Conservation (phyloP, 2,888 invertebrate species). For the Phania funesta region DNA sequence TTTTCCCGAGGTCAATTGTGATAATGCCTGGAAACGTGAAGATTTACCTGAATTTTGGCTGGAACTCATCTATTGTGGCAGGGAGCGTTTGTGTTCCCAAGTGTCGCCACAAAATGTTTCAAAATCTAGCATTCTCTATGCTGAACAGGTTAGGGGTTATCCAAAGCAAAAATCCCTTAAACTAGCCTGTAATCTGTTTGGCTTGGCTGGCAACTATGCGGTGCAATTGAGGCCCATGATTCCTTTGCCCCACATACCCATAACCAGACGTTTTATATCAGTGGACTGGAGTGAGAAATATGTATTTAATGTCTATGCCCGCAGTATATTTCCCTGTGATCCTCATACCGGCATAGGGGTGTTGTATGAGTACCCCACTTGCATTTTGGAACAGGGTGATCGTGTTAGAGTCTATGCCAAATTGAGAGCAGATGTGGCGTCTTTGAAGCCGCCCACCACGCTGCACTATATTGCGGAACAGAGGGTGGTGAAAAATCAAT, state of each 20-base stretch:
- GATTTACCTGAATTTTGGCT: slow-evolving; percentile 86
- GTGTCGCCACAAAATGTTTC: slow-evolving; percentile 79
- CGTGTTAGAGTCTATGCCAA: slow-evolving; percentile 90
- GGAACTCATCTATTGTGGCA: slow-evolving; percentile 90
- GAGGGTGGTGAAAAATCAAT: slow-evolving; percentile 85
- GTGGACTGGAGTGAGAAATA: slow-evolving; percentile 93
- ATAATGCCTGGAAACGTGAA: slow-evolving; percentile 80
- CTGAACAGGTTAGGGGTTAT: slow-evolving; percentile 88
- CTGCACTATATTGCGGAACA: slow-evolving; percentile 85
- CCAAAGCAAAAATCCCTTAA: slow-evolving; percentile 86
- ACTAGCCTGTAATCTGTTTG: slow-evolving; percentile 89
- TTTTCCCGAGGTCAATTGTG: slow-evolving; percentile 87
- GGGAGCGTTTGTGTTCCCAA: slow-evolving; percentile 86
- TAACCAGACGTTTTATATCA: slow-evolving; percentile 74
- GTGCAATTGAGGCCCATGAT: slow-evolving; percentile 86
- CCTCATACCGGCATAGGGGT: slow-evolving; percentile 87
- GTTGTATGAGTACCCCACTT: slow-evolving; percentile 91
- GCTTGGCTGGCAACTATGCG: slow-evolving; percentile 90
- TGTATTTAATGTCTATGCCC: slow-evolving; percentile 91
- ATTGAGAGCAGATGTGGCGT: slow-evolving; percentile 85
- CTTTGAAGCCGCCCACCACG: slow-evolving; percentile 84
- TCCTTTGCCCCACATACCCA: slow-evolving; percentile 81
- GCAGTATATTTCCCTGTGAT: slow-evolving; percentile 91
- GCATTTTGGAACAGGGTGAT: slow-evolving; percentile 88
- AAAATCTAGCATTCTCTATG: slow-evolving; percentile 86